A percentile compares a stretch with the other conserved stretches of the same genome.
These are phyloP conservation scores for Alfaro cultratus DNA, from an alignment of 2,797 vertebrate species.

Conservation along the genomic window DNA sequence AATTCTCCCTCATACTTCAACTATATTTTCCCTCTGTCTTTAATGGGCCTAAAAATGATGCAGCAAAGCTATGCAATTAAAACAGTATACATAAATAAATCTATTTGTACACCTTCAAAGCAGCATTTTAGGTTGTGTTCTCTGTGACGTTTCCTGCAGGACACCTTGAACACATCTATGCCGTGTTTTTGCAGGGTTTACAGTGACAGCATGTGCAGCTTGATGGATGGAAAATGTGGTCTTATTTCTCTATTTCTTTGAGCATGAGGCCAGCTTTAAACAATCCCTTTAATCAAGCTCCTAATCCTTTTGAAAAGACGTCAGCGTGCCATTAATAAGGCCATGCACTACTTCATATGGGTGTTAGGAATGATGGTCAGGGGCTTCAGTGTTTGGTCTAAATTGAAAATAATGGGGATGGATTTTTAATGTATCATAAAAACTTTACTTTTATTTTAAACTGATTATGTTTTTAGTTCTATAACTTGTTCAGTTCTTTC, in stretches of 20 bases:
- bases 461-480: background rate
- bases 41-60: background rate
- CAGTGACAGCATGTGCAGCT: slow-evolving; percentile 44
- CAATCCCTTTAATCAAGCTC: slow-evolving; percentile 80
- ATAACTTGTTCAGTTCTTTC: background rate
- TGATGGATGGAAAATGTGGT: slow-evolving; percentile 52
- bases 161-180: slow-evolving; percentile 18
- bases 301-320: slow-evolving; percentile 78
- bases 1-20: slow-evolving; percentile 8
- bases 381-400: background rate
- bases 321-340: slow-evolving; percentile 74
- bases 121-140: background rate
- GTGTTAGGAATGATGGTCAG: slow-evolving; percentile 52
- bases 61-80: background rate
- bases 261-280: slow-evolving; percentile 70
- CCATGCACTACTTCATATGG: slow-evolving; percentile 67
- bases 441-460: background rate
- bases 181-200: slow-evolving; percentile 6
- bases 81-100: background rate
- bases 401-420: background rate
- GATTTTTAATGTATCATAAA: background rate
- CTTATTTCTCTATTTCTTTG: slow-evolving; percentile 72
- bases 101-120: background rate
- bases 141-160: background rate
- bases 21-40: background rate